Conservation (phyloP, 2,888 invertebrate species). For the Drosophila kuntzei region DNA sequence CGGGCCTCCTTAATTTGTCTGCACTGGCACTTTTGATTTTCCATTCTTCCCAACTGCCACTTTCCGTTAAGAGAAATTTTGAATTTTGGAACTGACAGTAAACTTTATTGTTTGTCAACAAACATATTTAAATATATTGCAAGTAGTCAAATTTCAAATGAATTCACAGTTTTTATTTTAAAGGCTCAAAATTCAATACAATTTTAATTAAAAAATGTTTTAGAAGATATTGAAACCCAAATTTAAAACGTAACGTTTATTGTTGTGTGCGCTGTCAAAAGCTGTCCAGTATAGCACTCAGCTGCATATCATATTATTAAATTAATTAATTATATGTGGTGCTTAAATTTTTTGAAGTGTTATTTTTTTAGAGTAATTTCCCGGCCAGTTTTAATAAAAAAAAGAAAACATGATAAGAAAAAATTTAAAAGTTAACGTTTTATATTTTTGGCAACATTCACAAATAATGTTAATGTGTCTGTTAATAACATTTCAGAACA, state of each 20-base stretch:
- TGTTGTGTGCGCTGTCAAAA: neutral
- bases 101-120: neutral
- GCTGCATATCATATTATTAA: too few relatives aligned
- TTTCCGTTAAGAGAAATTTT: neutral
- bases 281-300: neutral
- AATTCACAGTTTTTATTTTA: too few relatives aligned
- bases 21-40: neutral
- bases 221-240: neutral
- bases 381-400: too few relatives aligned
- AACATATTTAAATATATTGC: neutral
- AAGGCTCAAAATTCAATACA: too few relatives aligned
- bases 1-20: constrained; percentile 85
- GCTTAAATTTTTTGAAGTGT: too few relatives aligned
- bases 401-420: too few relatives aligned
- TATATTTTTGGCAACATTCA: neutral
- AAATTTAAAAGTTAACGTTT: too few relatives aligned
- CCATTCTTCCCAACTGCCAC: constrained; percentile 21
- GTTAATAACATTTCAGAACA: constrained; percentile 4
- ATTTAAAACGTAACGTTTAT: neutral
- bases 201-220: too few relatives aligned
- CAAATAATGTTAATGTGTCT: neutral
- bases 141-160: too few relatives aligned
- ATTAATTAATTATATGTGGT: too few relatives aligned
- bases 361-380: too few relatives aligned
- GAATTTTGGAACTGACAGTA: neutral